These are phyloP conservation scores for Hylaea fasciaria DNA, from an alignment of 2,888 invertebrate genomes.

Conservation along the genomic window DNA sequence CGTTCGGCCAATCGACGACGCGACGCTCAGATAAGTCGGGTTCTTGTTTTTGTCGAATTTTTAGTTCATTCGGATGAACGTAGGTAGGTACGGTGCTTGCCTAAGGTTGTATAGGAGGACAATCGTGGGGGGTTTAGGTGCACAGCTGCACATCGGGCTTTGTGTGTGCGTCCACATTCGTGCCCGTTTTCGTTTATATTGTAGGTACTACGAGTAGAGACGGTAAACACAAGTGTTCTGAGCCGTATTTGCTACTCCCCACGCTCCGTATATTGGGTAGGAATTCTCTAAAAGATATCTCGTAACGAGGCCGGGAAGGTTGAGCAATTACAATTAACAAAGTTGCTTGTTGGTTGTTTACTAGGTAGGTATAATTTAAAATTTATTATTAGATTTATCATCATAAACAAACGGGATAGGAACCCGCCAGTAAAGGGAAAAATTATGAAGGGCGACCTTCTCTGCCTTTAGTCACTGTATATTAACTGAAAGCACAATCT, in stretches of 20 bases:
- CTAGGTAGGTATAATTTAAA: constrained; percentile 5
- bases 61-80: constrained; percentile 24
- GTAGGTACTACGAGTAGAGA: constrained; percentile 18
- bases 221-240: constrained; percentile 43
- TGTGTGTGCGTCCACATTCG: constrained; percentile 39
- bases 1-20: constrained; percentile 48
- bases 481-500: no score
- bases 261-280: constrained; percentile 11
- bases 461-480: no score
- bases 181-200: constrained; percentile 29
- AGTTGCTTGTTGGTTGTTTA: constrained; percentile 8
- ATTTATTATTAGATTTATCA: constrained; percentile 5
- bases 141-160: constrained; percentile 73
- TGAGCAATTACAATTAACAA: constrained; percentile 21
- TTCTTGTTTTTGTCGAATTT: constrained; percentile 36
- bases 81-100: not conserved
- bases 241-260: constrained; percentile 32
- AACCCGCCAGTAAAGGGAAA: not conserved
- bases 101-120: constrained; percentile 31
- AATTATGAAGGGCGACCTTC: not conserved
- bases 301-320: constrained; percentile 13
- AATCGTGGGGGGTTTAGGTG: constrained; percentile 52
- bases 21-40: constrained; percentile 48
- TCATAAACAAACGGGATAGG: not conserved
- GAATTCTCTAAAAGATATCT: constrained; percentile 18